Percentiles rank a stretch among this genome's conserved stretches.
Conservation (phyloP, 2,797 vertebrate genomes). For the Luscinia luscinia region DNA sequence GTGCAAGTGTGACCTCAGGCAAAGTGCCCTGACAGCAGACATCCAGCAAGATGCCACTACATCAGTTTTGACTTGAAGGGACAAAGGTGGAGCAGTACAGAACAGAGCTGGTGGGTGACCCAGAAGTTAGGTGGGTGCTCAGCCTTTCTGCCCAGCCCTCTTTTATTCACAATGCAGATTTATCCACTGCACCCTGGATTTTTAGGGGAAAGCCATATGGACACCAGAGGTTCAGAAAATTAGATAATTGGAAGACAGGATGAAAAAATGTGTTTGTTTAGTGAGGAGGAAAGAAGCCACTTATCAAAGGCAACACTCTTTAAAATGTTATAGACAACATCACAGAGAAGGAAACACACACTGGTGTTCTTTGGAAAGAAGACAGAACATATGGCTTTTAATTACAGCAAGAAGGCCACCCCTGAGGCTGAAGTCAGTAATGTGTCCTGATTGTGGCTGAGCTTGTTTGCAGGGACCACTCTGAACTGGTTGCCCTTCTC, state of each 20-base stretch:
- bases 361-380: not conserved
- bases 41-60: not conserved
- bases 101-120: not conserved
- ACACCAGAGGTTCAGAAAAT: not conserved
- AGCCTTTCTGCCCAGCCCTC: not conserved
- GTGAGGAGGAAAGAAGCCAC: not conserved
- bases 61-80: not conserved
- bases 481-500: not conserved
- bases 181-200: not conserved
- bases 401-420: not conserved
- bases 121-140: not conserved
- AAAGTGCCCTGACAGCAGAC: not conserved
- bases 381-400: not conserved
- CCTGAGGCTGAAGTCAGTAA: not conserved
- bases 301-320: not conserved
- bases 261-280: not conserved
- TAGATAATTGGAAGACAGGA: not conserved
- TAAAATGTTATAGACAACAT: not conserved
- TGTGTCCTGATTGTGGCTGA: not conserved
- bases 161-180: not conserved
- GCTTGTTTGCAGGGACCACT: not conserved
- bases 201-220: rapidly evolving
- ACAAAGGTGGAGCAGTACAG: not conserved
- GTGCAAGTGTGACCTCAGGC: not conserved
- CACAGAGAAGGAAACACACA: not conserved